Conservation (phyloP, 1,140 invertebrate species). For the Hylaeus volcanicus region DNA sequence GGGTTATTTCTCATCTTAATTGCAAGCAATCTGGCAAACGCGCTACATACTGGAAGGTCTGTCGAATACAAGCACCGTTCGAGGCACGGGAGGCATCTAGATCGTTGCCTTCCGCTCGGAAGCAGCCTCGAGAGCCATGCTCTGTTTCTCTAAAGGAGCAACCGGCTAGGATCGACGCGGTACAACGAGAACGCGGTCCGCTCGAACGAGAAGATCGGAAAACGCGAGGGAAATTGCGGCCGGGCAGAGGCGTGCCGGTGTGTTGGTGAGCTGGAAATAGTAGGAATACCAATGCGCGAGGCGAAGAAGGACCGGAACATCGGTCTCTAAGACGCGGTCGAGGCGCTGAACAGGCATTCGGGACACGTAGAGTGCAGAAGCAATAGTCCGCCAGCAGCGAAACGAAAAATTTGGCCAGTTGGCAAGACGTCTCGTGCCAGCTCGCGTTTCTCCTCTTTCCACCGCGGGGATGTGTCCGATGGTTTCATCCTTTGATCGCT, state of each 20-base stretch:
- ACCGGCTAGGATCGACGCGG: constrained; percentile 41
- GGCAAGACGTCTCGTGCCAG: constrained; percentile 39
- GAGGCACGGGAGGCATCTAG: neutral
- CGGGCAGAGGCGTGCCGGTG: constrained; percentile 9
- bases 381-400: constrained; percentile 68
- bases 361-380: constrained; percentile 64
- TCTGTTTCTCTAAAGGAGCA: constrained; percentile 4
- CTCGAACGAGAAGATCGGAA: constrained; percentile 23
- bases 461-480: neutral
- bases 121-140: neutral
- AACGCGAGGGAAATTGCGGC: constrained; percentile 54
- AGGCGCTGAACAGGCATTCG: constrained; percentile 55
- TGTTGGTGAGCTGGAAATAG: constrained; percentile 58
- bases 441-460: constrained; percentile 22
- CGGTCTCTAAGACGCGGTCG: constrained; percentile 14
- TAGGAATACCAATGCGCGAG: constrained; percentile 69
- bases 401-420: constrained; percentile 68
- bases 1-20: constrained; percentile 7
- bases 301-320: constrained; percentile 36
- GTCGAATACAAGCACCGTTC: neutral
- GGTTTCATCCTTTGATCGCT: constrained; percentile 24
- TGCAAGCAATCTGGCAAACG: neutral
- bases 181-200: neutral
- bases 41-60: neutral
- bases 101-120: neutral